Conservation (phyloP, 2,888 invertebrate species). For the Quadriops clusia region DNA sequence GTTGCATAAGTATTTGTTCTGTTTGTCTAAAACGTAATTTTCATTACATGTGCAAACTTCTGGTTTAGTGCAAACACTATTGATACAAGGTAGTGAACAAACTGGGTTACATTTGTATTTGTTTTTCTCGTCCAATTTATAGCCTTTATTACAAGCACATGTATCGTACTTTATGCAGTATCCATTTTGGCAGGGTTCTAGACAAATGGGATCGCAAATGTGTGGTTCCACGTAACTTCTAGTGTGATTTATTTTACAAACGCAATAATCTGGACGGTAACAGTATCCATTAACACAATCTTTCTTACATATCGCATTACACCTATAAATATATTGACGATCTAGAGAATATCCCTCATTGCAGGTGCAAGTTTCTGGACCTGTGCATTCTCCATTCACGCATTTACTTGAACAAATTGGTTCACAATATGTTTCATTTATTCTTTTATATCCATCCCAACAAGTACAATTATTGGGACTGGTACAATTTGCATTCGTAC, state of each 20-base stretch:
- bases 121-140: conserved; percentile 12
- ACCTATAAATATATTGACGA: conserved; percentile 16
- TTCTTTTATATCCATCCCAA: conserved; percentile 5
- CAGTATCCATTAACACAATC: conserved; percentile 18
- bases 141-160: conserved; percentile 19
- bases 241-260: too few species aligned
- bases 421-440: conserved; percentile 6
- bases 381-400: conserved; percentile 30
- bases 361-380: conserved; percentile 26
- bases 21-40: conserved; percentile 9
- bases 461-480: conserved; percentile 33
- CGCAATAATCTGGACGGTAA: too few species aligned
- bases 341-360: conserved; percentile 15
- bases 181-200: conserved; percentile 30
- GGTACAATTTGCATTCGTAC: conserved; percentile 19
- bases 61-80: conserved; percentile 7
- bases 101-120: conserved; percentile 14
- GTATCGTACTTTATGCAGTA: conserved; percentile 13
- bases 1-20: too few species aligned
- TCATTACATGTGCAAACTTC: conserved; percentile 16
- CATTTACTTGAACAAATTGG: conserved; percentile 28
- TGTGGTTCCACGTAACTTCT: too few species aligned
- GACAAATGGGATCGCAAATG: conserved; percentile 33
- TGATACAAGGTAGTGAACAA: conserved; percentile 11
- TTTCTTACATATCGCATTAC: conserved; percentile 16